Evolutionary conservation across 2,797 vertebrate species (phyloP), one percentile per base, ranked within the genome.

Genomic region (Poeciliopsis infans): DNA sequence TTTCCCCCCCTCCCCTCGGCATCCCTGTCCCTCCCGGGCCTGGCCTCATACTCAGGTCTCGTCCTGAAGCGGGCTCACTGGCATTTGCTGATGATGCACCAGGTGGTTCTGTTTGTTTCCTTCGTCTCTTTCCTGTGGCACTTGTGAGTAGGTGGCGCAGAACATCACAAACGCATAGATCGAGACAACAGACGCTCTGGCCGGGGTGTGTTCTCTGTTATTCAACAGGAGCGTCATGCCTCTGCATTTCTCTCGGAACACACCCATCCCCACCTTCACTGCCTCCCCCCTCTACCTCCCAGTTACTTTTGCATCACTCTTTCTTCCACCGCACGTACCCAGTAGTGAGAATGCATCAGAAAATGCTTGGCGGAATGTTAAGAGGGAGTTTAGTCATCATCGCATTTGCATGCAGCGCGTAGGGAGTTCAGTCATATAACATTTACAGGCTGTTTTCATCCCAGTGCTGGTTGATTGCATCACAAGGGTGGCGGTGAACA

Each of bases 21-120:
- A 8, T 51, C 2, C 20, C 7, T 7, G 20, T 8, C 28, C 25
- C 13, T 31, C 82, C 81, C 64, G 55, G 78, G 61, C 5, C 43
- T 25, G 78, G 70, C 7, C 43, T n/a, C 16, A 10, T 36, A 18
- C 61, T 36, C 31, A 3, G 16, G 36, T 79, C 68, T 83, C 41
- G 5, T 10, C 76, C 68, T 69, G 15, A 76, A 80, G 84, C 57
- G 70, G 84, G 81, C 41, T 47, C 78, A 31, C 70, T 85, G 73
- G 85, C 84, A 87, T 87, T 71, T 86, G 25, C 78, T 75, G 72
- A 80, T 87, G 47, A 84, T 79, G 81, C 81, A 84, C 46, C 47
- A 76, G 39, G 77, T 78, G 47, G 73, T 55, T 79, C 49, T 70
- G 25, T 76, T 28, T 46, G 61, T 28, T 45, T 13, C 4, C 5